Conservation (phyloP, 2,888 invertebrate species). For the Mellilla xanthometata region DNA sequence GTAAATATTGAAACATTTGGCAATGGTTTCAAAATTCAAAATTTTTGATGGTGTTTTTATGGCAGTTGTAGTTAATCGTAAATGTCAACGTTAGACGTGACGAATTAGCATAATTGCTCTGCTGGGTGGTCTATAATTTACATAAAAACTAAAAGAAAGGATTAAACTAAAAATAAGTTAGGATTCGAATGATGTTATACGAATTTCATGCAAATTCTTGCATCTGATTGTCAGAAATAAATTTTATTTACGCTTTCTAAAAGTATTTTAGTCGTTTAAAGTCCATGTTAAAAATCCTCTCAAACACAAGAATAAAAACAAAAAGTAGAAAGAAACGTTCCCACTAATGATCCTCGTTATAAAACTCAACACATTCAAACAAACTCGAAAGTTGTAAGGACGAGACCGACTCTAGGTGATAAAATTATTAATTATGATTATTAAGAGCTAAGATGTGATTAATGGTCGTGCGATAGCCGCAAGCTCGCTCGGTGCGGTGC, state of each 20-base stretch:
- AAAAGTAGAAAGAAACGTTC: neutral
- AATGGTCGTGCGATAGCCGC: constrained; percentile 57
- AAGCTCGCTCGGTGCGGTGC: constrained; percentile 27
- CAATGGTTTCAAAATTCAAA: neutral
- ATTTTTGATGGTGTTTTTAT: constrained; percentile 1
- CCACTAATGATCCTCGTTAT: constrained; percentile 18
- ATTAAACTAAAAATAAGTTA: no score
- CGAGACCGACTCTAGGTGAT: constrained; percentile 51
- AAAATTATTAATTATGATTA: constrained; percentile 77
- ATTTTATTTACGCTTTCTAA: no score
- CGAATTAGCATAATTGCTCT: constrained; percentile 1
- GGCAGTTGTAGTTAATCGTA: neutral
- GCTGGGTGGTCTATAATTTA: neutral
- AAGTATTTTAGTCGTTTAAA: no score
- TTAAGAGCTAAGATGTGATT: constrained; percentile 66
- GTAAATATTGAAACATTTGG: constrained; percentile 10
- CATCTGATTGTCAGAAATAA: no score
- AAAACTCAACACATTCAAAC: constrained; percentile 12
- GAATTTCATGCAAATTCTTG: no score
- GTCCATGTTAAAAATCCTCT: no score
- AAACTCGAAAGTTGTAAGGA: constrained; percentile 15
- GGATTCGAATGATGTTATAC: no score
- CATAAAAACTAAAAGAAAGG: no score
- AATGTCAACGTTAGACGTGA: constrained; percentile 5
- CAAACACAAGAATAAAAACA: neutral